A percentile compares a stretch with the other conserved stretches of the same genome.
Evolutionary conservation across 2,888 invertebrate species (phyloP).

Genomic region (Drosophila merina): DNA sequence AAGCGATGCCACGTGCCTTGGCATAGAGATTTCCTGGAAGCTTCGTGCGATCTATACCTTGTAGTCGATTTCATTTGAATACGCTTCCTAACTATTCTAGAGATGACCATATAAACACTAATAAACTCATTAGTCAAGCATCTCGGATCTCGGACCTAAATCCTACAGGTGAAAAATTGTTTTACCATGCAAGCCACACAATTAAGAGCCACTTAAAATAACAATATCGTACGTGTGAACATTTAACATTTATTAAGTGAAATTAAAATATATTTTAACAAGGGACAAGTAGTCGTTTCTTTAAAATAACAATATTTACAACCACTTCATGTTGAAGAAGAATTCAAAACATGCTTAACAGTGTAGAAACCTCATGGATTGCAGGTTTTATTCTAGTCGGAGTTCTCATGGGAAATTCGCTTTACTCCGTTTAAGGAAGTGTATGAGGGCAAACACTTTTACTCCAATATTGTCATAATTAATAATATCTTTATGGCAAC

Average conservation of each 20-base stretch:
- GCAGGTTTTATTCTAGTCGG: neutral
- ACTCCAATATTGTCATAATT: slow-evolving; percentile 76
- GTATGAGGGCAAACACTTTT: slow-evolving; percentile 60
- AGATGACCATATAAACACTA: slow-evolving; percentile 39
- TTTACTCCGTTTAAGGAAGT: slow-evolving; percentile 43
- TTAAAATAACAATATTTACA: no score
- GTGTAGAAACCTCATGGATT: neutral
- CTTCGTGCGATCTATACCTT: slow-evolving; percentile 27
- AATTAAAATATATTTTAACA: no score
- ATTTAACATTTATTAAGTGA: neutral
- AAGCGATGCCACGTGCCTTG: slow-evolving; percentile 50
- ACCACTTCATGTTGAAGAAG: neutral
- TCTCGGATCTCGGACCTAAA: slow-evolving; percentile 33
- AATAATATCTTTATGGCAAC: slow-evolving; percentile 69
- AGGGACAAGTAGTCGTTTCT: no score
- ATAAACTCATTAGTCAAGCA: slow-evolving; percentile 50
- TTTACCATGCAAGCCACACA: neutral
- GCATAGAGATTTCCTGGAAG: neutral
- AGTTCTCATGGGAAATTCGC: slow-evolving; percentile 24
- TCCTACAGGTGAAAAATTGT: slow-evolving; percentile 15
- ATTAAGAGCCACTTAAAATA: neutral
- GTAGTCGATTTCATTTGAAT: slow-evolving; percentile 40
- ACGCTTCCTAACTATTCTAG: slow-evolving; percentile 4
- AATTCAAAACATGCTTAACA: neutral
- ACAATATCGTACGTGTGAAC: neutral